These are phyloP conservation scores for Sarcophaga carnaria DNA, from an alignment of 2,888 invertebrate species.

Conservation along the genomic window DNA sequence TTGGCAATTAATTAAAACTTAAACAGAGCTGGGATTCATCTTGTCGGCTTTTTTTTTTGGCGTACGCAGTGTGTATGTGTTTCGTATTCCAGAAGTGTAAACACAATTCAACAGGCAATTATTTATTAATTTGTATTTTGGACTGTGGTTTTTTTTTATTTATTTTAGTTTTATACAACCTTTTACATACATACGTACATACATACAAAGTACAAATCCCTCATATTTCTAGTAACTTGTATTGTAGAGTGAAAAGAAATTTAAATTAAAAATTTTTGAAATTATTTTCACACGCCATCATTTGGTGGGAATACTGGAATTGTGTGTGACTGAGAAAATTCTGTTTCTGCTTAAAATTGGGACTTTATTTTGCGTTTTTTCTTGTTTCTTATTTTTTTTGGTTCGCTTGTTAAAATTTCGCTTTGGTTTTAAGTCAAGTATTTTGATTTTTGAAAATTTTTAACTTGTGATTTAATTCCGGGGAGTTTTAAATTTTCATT, in stretches of 20 bases:
- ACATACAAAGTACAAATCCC: neutral
- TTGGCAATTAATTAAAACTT: constrained; percentile 11
- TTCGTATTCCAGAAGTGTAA: constrained; percentile 15
- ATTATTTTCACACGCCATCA: constrained; percentile 77
- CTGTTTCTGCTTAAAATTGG: constrained; percentile 59
- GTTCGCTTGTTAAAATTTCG: neutral
- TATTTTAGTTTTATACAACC: constrained; percentile 1
- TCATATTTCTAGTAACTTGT: constrained; percentile 4
- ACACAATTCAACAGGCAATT: constrained; percentile 43
- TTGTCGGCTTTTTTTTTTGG: neutral
- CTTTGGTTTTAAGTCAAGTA: constrained; percentile 34
- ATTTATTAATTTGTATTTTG: constrained; percentile 38
- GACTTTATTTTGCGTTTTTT: constrained; percentile 43
- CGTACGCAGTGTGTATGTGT: too few relatives aligned
- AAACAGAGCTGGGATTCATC: constrained; percentile 18
- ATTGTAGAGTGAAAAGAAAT: constrained; percentile 44
- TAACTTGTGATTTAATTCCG: constrained; percentile 62
- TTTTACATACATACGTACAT: constrained; percentile 1
- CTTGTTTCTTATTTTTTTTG: constrained; percentile 71
- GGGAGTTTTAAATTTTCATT: constrained; percentile 46
- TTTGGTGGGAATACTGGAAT: constrained; percentile 68
- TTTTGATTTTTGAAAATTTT: constrained; percentile 48
- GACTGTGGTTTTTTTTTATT: constrained; percentile 27
- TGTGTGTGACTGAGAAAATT: constrained; percentile 76
- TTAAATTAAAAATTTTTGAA: constrained; percentile 72